phyloP scores from a whole-genome alignment of 23 tunicate species.

The Ciona savignyi region DNA sequence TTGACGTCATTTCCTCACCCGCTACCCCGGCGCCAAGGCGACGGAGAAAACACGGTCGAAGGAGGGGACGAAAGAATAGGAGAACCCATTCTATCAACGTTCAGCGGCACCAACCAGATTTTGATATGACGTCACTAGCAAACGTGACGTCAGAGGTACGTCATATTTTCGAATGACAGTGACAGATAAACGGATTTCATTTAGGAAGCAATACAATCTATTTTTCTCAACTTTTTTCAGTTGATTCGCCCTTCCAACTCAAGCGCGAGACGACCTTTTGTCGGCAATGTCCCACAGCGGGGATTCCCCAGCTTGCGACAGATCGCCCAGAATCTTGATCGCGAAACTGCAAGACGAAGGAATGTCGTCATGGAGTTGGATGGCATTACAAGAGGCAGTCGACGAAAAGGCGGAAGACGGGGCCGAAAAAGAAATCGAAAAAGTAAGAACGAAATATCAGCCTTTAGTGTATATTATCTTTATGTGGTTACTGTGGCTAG shows the following conservation, averaged over 20 bases:
- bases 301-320: slow-evolving; percentile 11
- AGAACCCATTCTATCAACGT: background rate
- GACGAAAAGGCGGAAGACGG: background rate
- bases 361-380: too few species aligned
- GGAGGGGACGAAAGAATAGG: background rate
- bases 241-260: too few species aligned
- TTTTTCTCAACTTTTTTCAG: too few species aligned
- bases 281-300: background rate
- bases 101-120: too few species aligned
- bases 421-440: slow-evolving; percentile 17
- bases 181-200: too few species aligned
- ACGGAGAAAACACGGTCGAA: slow-evolving; percentile 6
- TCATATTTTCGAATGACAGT: too few species aligned
- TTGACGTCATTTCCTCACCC: background rate
- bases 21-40: background rate
- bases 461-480: too few species aligned
- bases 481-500: too few species aligned
- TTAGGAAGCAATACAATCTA: too few species aligned
- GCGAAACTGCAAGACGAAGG: slow-evolving; percentile 19
- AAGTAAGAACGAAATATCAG: slow-evolving; percentile 15
- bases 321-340: slow-evolving; percentile 20
- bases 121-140: too few species aligned
- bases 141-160: too few species aligned
- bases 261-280: too few species aligned
- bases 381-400: background rate